These are phyloP conservation scores for Acanthosepion lycidas DNA, from an alignment of 2,888 invertebrate species.

Conservation along the genomic window DNA sequence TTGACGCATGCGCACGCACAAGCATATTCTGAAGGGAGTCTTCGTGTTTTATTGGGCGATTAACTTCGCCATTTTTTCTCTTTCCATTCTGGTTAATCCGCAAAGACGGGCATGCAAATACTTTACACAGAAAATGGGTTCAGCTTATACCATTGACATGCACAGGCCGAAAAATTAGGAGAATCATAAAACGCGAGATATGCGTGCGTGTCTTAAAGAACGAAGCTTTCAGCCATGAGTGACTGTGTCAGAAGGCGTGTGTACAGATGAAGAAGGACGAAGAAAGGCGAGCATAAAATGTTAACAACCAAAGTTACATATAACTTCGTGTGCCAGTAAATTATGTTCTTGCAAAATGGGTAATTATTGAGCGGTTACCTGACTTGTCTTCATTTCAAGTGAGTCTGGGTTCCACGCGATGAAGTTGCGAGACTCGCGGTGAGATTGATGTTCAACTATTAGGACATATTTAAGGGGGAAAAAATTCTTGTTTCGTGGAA, in stretches of 20 bases:
- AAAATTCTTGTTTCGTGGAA: background rate
- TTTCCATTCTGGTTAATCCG: background rate
- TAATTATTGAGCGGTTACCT: conserved; percentile 6
- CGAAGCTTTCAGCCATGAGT: background rate
- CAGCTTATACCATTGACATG: background rate
- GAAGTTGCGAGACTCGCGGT: background rate
- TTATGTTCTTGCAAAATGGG: background rate
- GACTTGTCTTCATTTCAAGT: background rate
- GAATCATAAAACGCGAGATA: background rate
- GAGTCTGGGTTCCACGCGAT: background rate
- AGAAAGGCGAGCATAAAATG: background rate
- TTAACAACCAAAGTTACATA: background rate
- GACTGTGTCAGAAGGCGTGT: background rate
- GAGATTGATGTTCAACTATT: background rate
- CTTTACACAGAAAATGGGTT: conserved; percentile 13
- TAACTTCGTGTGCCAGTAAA: background rate
- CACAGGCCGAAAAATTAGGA: no score
- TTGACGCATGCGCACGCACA: background rate
- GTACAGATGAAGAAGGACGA: no score
- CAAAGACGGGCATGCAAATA: background rate
- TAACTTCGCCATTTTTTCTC: background rate
- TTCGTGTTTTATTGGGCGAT: background rate
- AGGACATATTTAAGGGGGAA: background rate
- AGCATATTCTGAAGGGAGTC: background rate
- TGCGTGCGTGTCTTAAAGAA: background rate